Evolutionary conservation across 2,113 vertebrate genomes (phyloP), one percentile per base, ranked within the genome.

Genomic region (Collichthys lucidus): DNA sequence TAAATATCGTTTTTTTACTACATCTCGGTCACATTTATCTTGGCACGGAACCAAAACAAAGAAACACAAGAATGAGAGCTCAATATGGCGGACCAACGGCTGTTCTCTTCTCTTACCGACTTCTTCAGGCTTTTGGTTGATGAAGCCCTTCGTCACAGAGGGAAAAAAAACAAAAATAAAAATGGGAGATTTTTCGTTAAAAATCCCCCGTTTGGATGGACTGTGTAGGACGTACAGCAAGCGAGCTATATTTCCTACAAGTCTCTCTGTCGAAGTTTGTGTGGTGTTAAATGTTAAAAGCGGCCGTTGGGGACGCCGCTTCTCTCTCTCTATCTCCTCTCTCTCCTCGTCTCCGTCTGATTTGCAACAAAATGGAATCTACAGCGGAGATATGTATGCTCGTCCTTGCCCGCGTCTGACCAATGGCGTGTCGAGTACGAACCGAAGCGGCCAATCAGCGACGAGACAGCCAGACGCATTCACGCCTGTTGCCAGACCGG

Each of bases 351-450:
- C 88, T 90, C 84, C 65, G 79, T 93, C 93, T 90, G 82, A 87
- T 90, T 92, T 92, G 91, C 93, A 92, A 95, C 94, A 96, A 96
- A 96, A 96, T 96, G 95, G 95, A 87, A 64, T 66, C 94, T 79
- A 68, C 66, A 44, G 26, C 26, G 14, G 31, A 3, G 29, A 44
- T 91, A 95, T 90, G 92, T 92, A 94, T 8, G 80, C 74, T 77
- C 24, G 3, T 2, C 2, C 60, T 19, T 26, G 40, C 67, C 7
- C 2, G 4, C 14, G 17, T 59, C 62, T 22, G 50, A 76, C 95
- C 94, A 95, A 96, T 95, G 87, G 50, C 0, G 4, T 6, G 1
- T 8, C 66, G 84, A 77, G 60, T 22, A 9, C 7, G 19, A 24
- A n/a, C 5, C 10, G 11, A 9, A 10, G 0, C 9, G 57, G 22